phyloP scores from a whole-genome alignment of 2,888 invertebrate genomes.

The Neelides folsomi region DNA sequence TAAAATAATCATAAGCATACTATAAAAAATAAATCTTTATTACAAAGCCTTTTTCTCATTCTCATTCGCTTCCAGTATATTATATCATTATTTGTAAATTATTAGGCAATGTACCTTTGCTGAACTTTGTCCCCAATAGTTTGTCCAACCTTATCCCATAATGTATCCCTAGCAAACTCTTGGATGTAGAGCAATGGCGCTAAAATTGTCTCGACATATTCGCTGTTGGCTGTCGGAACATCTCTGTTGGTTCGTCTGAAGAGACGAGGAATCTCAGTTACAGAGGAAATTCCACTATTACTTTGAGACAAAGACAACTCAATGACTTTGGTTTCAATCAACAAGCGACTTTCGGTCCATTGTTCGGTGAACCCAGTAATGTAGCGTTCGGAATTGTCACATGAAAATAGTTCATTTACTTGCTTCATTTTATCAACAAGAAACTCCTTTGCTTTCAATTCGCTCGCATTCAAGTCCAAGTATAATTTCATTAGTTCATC shows the following conservation, averaged over 20 bases:
- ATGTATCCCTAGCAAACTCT: conserved; percentile 10
- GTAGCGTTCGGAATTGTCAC: neutral
- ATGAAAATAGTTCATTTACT: neutral
- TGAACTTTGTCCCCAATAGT: conserved; percentile 18
- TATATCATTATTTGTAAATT: neutral
- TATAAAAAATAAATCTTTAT: neutral
- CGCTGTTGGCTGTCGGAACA: conserved; percentile 63
- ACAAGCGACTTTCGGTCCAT: conserved; percentile 18
- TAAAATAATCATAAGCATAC: neutral
- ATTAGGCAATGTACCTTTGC: conserved; percentile 10
- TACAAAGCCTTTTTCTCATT: neutral
- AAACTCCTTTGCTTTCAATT: conserved; percentile 28
- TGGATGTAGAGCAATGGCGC: conserved; percentile 17
- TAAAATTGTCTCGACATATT: conserved; percentile 53
- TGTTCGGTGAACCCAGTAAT: conserved; percentile 10
- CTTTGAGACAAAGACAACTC: conserved; percentile 20
- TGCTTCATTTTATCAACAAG: conserved; percentile 21
- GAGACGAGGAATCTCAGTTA: conserved; percentile 82
- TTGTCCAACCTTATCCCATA: conserved; percentile 19
- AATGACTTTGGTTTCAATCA: conserved; percentile 18
- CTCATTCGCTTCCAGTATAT: neutral
- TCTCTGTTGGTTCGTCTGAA: conserved; percentile 85
- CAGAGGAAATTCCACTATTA: conserved; percentile 36
- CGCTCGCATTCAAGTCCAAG: conserved; percentile 30
- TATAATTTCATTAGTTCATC: conserved; percentile 13